Conservation (phyloP, 2,888 invertebrate species). For the Ornithoptera priamus region DNA sequence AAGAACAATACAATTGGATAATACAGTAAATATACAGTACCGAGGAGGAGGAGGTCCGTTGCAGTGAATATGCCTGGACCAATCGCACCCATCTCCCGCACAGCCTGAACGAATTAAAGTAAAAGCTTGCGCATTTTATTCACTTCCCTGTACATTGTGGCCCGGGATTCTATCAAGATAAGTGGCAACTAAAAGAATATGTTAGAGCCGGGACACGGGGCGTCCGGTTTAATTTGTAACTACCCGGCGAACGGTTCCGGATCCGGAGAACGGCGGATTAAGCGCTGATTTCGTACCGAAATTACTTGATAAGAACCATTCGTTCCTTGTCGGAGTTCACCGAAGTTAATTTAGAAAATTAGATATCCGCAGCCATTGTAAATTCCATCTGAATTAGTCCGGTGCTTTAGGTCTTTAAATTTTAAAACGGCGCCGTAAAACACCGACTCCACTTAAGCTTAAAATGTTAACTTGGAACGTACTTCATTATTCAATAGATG, state of each 20-base stretch:
- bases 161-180: slow-evolving; percentile 29
- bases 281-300: slow-evolving; percentile 23
- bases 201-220: slow-evolving; percentile 20
- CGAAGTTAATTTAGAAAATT: slow-evolving; percentile 26
- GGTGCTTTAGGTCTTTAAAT: no score
- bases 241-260: slow-evolving; percentile 22
- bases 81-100: slow-evolving; percentile 11
- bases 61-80: slow-evolving; percentile 19
- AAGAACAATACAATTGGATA: no score
- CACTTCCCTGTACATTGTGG: slow-evolving; percentile 29
- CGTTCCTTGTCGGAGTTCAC: slow-evolving; percentile 15
- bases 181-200: slow-evolving; percentile 31
- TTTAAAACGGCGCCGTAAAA: no score
- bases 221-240: slow-evolving; percentile 27
- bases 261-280: slow-evolving; percentile 16
- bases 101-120: slow-evolving; percentile 28
- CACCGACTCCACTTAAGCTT: no score
- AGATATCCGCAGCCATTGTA: slow-evolving; percentile 15
- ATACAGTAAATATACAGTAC: background rate
- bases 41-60: background rate
- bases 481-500: no score
- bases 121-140: slow-evolving; percentile 31
- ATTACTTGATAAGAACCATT: slow-evolving; percentile 25
- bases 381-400: slow-evolving; percentile 1
- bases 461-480: no score